Conservation (phyloP, 2,797 vertebrate species). For the Rhincodon typus region DNA sequence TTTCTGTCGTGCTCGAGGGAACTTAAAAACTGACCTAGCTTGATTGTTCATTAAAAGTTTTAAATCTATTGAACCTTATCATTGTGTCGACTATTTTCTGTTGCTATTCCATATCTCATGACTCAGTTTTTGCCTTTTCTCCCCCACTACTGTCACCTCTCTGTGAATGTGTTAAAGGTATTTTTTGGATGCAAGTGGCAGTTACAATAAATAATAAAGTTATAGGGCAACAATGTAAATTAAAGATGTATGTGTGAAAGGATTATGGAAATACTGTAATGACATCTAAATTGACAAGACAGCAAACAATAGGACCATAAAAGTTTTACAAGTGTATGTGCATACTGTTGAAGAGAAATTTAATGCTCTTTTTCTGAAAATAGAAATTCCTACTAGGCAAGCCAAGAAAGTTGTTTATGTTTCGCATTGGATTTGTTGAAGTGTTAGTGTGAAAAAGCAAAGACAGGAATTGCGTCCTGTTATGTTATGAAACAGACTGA, state of each 20-base stretch:
- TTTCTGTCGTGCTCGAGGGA: too few relatives aligned
- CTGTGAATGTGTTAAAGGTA: neutral
- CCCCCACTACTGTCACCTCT: neutral
- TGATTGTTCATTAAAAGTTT: neutral
- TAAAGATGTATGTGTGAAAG: neutral
- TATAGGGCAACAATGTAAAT: neutral
- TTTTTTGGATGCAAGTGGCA: neutral
- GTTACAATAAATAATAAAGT: neutral
- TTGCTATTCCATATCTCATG: neutral
- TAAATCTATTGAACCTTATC: neutral
- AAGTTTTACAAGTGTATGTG: neutral
- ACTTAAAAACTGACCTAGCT: too few relatives aligned
- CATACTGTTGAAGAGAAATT: neutral
- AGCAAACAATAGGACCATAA: neutral
- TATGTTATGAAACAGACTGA: conserved; percentile 25
- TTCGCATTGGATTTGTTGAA: neutral
- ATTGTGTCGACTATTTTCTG: neutral
- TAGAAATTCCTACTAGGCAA: neutral
- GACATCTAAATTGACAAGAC: neutral
- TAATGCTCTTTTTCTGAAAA: neutral
- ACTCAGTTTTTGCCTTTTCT: neutral
- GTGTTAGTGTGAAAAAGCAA: neutral
- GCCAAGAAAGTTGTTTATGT: neutral
- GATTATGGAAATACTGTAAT: neutral
- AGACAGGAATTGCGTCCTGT: neutral